phyloP scores from a whole-genome alignment of 2,797 vertebrate genomes.

The Acanthopagrus latus region DNA sequence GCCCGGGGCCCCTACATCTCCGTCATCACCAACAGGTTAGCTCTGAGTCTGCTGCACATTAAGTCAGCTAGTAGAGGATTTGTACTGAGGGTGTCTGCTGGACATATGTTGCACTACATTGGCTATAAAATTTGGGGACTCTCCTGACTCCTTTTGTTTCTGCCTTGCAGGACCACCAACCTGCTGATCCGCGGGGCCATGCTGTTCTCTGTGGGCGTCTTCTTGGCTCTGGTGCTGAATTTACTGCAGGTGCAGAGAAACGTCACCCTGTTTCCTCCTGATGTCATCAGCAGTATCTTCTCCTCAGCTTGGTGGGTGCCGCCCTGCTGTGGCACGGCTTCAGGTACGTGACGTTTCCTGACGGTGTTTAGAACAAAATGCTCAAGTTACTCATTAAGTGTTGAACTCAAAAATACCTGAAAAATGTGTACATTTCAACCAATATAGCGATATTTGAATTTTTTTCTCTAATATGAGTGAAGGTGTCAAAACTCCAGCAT shows the following conservation, averaged over 20 bases:
- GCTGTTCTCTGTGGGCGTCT: constrained; percentile 94
- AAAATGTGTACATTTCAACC: no score
- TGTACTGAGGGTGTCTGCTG: not conserved
- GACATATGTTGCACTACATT: not conserved
- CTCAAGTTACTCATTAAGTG: no score
- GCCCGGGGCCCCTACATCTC: constrained; percentile 89
- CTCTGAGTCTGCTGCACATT: not conserved
- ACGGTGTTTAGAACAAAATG: no score
- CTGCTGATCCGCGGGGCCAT: constrained; percentile 90
- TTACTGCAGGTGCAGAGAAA: constrained; percentile 96
- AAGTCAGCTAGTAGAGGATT: no score
- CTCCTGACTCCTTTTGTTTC: not conserved
- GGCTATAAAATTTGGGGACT: no score
- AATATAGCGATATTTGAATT: no score
- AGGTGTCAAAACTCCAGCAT: no score
- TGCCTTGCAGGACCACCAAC: constrained; percentile 83
- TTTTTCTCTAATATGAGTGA: no score
- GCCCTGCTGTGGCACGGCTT: constrained; percentile 94
- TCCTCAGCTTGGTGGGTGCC: constrained; percentile 98
- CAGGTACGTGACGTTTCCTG: constrained; percentile 83
- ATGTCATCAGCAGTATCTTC: constrained; percentile 95
- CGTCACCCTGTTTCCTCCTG: constrained; percentile 95
- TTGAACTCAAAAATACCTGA: no score
- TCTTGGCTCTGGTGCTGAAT: constrained; percentile 94
- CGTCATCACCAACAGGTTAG: constrained; percentile 86